Evolutionary conservation across 2,113 vertebrate species (phyloP).

Genomic region (chimpanzee (Pan troglodytes)): DNA sequence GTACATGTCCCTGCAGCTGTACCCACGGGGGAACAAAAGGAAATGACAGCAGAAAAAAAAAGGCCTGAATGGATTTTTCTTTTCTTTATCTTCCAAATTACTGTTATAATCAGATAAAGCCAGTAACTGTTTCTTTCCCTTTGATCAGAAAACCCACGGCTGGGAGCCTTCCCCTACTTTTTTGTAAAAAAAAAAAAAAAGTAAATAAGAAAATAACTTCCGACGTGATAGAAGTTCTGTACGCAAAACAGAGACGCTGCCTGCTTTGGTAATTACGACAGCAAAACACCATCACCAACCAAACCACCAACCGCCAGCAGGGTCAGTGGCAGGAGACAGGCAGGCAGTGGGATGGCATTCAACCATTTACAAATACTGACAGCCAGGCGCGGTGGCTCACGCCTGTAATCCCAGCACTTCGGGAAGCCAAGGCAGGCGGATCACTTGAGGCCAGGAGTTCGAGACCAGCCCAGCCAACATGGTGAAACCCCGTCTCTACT

Average conservation of each 20-base stretch:
- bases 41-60: not conserved
- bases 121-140: not conserved
- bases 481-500: not conserved
- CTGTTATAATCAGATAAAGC: not conserved
- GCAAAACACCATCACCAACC: not conserved
- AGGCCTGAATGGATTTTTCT: not conserved
- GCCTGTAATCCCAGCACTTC: not conserved
- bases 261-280: rapidly evolving
- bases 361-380: not conserved
- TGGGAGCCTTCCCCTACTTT: not conserved
- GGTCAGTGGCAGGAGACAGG: rapidly evolving
- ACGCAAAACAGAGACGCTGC: not conserved
- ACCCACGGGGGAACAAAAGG: not conserved
- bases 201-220: not conserved
- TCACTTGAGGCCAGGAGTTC: not conserved
- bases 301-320: rapidly evolving
- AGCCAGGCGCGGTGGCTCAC: not conserved
- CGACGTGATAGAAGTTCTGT: not conserved
- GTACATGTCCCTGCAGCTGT: not conserved
- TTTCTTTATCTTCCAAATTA: not conserved
- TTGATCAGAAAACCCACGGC: not conserved
- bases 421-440: not conserved
- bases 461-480: not conserved
- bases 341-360: rapidly evolving
- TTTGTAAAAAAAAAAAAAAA: not conserved